Evolutionary conservation across 1,140 invertebrate genomes (phyloP), one percentile per base, ranked within the genome.

Genomic region (Doryteuthis pealeii): DNA sequence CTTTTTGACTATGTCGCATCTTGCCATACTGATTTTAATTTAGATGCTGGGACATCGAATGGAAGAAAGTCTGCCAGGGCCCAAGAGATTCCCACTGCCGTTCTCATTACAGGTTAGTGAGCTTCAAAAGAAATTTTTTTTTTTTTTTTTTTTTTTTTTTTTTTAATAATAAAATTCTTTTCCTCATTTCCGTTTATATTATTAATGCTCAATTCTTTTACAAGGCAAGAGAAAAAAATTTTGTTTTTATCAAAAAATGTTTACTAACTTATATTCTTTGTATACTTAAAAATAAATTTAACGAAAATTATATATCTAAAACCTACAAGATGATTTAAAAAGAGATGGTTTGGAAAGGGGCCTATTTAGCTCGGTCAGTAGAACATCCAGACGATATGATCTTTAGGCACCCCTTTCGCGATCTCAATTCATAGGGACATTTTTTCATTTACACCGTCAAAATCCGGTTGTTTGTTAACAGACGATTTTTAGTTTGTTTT

Each of bases 41-140:
- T 75, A 10, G 74, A 72, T 14, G 31, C 67, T 40, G 43, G 58
- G 28, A 74, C 12, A 70, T 14, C 30, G 32, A 54, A 6, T 67
- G 54, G 35, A n/a, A 43, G 14, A 72, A 35, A 22, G 31, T 31
- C 54, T 18, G 49, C 74, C 35, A 54, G 54, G 54, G 26, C 79
- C 26, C 67, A 72, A 31, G 85, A 85, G 71, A 84, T 87, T 54
- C 85, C 85, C 12, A 83, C 86, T 54, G 86, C 84, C 65, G 85
- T 83, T 2, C 75, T 87, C 1, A 80, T 87, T 2, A 87, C 86
- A 76, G 86, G 84, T 85, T 6, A 58, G 10, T 28, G 0, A n/a
- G 18, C 18, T 28, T 58, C 54, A 26, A 49, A 43, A n/a, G n/a
- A n/a, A n/a, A 40, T 40, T 40, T 40, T 40, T 3, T 5, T 40